A percentile compares a stretch with the other conserved stretches of the same genome.
Conservation (phyloP, 2,797 vertebrate species). For the Alectoris magna region DNA sequence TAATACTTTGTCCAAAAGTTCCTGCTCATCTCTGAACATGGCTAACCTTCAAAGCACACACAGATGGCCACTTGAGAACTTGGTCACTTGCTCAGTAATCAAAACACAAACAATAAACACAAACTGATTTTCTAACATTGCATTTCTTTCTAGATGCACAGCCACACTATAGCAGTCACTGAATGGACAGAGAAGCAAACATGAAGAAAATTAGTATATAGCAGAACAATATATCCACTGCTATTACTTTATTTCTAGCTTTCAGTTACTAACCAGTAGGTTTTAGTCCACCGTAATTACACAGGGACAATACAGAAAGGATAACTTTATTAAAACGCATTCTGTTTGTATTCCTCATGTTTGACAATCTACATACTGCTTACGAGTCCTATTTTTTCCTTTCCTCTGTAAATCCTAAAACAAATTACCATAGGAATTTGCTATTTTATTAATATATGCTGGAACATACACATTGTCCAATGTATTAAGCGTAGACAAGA, state of each 20-base stretch:
- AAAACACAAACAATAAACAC: not conserved
- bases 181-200: not conserved
- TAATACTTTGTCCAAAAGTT: not conserved
- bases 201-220: not conserved
- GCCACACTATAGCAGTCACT: not conserved
- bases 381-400: not conserved
- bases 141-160: not conserved
- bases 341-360: not conserved
- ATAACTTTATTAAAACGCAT: slow-evolving; percentile 11
- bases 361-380: not conserved
- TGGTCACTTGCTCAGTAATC: not conserved
- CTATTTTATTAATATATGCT: not conserved
- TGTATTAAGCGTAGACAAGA: not conserved
- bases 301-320: not conserved
- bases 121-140: not conserved
- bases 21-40: not conserved
- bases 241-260: not conserved
- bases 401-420: slow-evolving; percentile 1
- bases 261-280: not conserved
- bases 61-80: not conserved
- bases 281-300: not conserved
- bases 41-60: not conserved
- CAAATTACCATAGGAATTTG: not conserved
- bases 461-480: not conserved
- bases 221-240: not conserved